Percentiles rank a stretch among this genome's conserved stretches.
These are phyloP conservation scores for Pseudopipra pipra DNA, from an alignment of 2,113 vertebrate species.

Conservation along the genomic window DNA sequence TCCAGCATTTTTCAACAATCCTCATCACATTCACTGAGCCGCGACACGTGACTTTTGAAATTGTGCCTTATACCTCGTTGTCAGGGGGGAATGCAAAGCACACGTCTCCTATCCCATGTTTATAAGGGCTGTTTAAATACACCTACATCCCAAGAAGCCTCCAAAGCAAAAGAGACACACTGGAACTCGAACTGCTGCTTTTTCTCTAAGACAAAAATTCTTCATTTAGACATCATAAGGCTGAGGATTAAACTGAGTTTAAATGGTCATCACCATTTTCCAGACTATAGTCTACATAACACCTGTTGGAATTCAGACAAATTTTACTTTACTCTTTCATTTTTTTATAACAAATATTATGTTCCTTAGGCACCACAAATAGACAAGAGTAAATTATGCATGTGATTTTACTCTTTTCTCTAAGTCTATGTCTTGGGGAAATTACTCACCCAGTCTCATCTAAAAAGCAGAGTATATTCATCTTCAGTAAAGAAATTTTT, in stretches of 20 bases:
- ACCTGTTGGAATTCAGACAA: not conserved
- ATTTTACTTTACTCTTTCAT: not conserved
- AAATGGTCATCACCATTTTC: not conserved
- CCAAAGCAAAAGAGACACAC: not conserved
- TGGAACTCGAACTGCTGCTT: not conserved
- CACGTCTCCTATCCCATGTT: rapidly evolving
- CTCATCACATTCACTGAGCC: rapidly evolving
- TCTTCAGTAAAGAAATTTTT: not conserved
- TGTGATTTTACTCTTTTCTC: not conserved
- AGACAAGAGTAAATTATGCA: not conserved
- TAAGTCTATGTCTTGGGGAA: not conserved
- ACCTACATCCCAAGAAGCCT: not conserved
- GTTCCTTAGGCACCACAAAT: not conserved
- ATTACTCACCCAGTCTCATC: not conserved
- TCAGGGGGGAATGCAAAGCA: not conserved
- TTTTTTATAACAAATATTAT: not conserved
- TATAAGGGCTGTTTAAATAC: rapidly evolving
- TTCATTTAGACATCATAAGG: not conserved
- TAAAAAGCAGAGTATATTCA: not conserved
- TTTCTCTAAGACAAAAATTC: not conserved
- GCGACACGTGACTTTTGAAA: not conserved
- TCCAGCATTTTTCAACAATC: not conserved
- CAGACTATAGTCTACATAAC: not conserved
- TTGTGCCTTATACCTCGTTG: not conserved
- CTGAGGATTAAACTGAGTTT: not conserved